These are phyloP conservation scores for Drosophila albomicans DNA, from an alignment of 1,140 invertebrate species.

Conservation along the genomic window DNA sequence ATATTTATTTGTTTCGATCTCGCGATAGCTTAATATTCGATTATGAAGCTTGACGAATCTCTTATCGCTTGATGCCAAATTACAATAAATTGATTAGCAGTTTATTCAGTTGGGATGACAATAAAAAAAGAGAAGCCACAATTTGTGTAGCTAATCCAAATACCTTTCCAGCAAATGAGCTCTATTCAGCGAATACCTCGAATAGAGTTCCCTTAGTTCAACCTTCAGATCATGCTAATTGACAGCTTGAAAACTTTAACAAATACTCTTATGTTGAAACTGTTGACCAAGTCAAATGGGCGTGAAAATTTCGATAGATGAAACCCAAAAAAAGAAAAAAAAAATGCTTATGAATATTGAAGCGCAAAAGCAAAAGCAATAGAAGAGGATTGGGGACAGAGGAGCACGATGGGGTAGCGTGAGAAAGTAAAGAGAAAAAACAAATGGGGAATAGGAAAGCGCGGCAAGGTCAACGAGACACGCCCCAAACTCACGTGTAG, in stretches of 20 bases:
- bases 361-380: not conserved
- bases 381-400: too few relatives aligned
- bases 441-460: conserved; percentile 6
- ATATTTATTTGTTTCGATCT: not conserved
- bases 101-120: conserved; percentile 13
- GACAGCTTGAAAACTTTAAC: conserved; percentile 38
- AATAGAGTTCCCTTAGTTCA: not conserved
- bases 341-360: conserved; percentile 26
- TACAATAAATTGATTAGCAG: conserved; percentile 23
- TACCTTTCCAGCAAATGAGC: conserved; percentile 21
- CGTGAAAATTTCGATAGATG: conserved; percentile 49
- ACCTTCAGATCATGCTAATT: conserved; percentile 64
- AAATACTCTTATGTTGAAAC: conserved; percentile 37
- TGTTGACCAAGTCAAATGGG: conserved; percentile 51
- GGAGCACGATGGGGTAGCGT: conserved; percentile 26
- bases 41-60: not conserved
- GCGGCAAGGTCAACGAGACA: conserved; percentile 39
- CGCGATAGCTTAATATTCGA: not conserved
- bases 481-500: conserved; percentile 49
- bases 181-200: conserved; percentile 33
- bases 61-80: not conserved
- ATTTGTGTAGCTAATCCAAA: conserved; percentile 21
- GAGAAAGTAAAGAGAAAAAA: conserved; percentile 41
- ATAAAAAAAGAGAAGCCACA: not conserved
- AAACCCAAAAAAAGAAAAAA: not conserved